phyloP scores from a whole-genome alignment of 30 jellyfish, hydroid and myxozoan species.

The Aurelia coerulea region DNA sequence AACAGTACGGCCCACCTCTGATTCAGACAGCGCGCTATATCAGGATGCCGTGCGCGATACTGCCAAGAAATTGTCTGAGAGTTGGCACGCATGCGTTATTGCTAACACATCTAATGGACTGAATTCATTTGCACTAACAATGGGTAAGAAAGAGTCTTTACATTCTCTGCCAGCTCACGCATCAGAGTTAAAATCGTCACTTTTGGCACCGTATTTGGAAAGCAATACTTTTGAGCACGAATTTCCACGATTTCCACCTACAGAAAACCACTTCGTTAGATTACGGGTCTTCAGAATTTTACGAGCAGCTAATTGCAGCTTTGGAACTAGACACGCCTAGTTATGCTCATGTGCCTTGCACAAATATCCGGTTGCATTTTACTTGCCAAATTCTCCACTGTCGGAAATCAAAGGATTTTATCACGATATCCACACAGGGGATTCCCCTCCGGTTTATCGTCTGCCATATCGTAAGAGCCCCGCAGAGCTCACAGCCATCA shows the following conservation, averaged over 20 bases:
- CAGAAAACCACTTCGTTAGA: not conserved
- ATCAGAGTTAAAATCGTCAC: not conserved
- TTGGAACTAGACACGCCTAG: slow-evolving; percentile 35
- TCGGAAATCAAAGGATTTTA: slow-evolving; percentile 41
- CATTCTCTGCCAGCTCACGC: too few species aligned
- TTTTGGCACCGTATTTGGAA: slow-evolving; percentile 1
- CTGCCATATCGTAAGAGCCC: slow-evolving; percentile 58
- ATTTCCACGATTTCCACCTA: slow-evolving; percentile 20
- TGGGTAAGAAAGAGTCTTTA: too few species aligned
- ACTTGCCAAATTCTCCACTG: slow-evolving; percentile 50
- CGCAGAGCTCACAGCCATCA: slow-evolving; percentile 55
- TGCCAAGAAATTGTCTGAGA: not conserved
- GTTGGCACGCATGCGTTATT: not conserved
- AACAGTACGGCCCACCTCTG: not conserved
- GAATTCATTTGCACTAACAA: not conserved
- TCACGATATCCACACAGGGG: slow-evolving; percentile 43
- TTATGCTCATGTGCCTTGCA: slow-evolving; percentile 49
- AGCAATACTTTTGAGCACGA: not conserved
- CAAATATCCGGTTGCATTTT: slow-evolving; percentile 43
- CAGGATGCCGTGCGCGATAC: not conserved
- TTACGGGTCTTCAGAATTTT: slow-evolving; percentile 1
- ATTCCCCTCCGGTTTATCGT: slow-evolving; percentile 48
- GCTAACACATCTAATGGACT: not conserved
- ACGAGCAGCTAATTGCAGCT: slow-evolving; percentile 10
- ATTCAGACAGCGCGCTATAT: not conserved